Conservation (phyloP, 2,888 invertebrate species). For the Lepeophtheirus nordmannii region DNA sequence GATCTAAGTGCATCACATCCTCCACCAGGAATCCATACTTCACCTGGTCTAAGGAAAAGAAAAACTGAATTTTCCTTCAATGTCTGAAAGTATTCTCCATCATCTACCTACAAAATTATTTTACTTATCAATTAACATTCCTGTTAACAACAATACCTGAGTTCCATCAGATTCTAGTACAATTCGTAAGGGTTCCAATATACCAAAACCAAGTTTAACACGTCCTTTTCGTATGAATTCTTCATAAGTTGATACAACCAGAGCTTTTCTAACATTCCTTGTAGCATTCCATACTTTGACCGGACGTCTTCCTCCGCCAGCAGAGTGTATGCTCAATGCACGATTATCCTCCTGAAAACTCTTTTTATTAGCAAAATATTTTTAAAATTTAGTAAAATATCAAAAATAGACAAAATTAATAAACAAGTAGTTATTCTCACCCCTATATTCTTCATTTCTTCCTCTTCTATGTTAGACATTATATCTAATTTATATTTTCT, state of each 20-base stretch:
- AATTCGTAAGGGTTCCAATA: constrained; percentile 62
- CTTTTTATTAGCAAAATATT: too few species aligned
- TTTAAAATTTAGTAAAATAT: too few species aligned
- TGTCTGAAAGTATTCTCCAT: constrained; percentile 88
- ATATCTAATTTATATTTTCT: too few species aligned
- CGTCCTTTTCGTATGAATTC: constrained; percentile 62
- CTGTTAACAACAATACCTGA: constrained; percentile 39
- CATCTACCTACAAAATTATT: constrained; percentile 48
- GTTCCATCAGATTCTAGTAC: constrained; percentile 91
- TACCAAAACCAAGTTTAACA: constrained; percentile 73
- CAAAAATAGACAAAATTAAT: too few species aligned
- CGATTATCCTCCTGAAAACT: too few species aligned
- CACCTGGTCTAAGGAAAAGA: constrained; percentile 69
- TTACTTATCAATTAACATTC: background rate
- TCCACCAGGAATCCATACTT: constrained; percentile 72
- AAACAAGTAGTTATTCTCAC: too few species aligned
- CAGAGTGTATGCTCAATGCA: too few species aligned
- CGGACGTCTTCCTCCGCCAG: constrained; percentile 67
- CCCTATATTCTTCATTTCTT: too few species aligned
- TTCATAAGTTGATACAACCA: constrained; percentile 79
- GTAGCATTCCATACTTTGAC: constrained; percentile 93
- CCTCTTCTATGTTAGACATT: too few species aligned
- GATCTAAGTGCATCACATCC: constrained; percentile 87
- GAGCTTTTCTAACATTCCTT: constrained; percentile 78
- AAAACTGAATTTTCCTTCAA: constrained; percentile 78